These are phyloP conservation scores for Osmoderma eremita DNA, from an alignment of 2,888 invertebrate genomes.

Conservation along the genomic window DNA sequence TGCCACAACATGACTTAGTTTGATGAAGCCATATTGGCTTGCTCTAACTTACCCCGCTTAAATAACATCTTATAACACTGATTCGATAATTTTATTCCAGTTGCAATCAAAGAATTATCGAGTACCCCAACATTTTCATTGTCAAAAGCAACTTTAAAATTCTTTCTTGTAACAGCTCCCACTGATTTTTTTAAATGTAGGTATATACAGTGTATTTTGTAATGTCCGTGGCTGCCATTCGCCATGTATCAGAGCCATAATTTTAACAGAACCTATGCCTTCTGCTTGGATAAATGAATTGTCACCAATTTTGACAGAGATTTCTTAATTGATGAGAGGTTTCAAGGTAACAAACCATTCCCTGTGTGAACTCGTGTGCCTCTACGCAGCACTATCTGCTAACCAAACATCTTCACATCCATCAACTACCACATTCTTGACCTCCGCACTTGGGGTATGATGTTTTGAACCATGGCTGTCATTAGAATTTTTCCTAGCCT, in stretches of 20 bases:
- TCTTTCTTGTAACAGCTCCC: too few species aligned
- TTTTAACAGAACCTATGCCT: slow-evolving; percentile 14
- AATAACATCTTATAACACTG: slow-evolving; percentile 2
- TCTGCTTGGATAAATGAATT: slow-evolving; percentile 22
- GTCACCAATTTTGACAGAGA: slow-evolving; percentile 32
- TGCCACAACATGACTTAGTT: slow-evolving; percentile 39
- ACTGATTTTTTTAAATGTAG: too few species aligned
- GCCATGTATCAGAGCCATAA: slow-evolving; percentile 2
- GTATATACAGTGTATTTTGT: too few species aligned
- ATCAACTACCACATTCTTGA: slow-evolving; percentile 2
- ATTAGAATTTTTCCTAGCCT: not conserved
- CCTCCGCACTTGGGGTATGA: not conserved
- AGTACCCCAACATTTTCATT: slow-evolving; percentile 7
- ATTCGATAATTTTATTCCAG: not conserved
- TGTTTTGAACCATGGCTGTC: not conserved
- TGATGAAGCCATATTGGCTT: not conserved
- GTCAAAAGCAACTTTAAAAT: slow-evolving; percentile 1
- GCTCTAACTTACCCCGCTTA: not conserved
- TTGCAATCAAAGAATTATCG: too few species aligned
- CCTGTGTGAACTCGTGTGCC: not conserved
- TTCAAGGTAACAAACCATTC: slow-evolving; percentile 1
- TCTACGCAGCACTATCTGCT: slow-evolving; percentile 14
- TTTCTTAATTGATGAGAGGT: not conserved
- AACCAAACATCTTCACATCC: not conserved
- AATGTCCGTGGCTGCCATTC: not conserved